phyloP scores from a whole-genome alignment of 2,888 invertebrate genomes.

The Caenorhabditis panamensis region DNA sequence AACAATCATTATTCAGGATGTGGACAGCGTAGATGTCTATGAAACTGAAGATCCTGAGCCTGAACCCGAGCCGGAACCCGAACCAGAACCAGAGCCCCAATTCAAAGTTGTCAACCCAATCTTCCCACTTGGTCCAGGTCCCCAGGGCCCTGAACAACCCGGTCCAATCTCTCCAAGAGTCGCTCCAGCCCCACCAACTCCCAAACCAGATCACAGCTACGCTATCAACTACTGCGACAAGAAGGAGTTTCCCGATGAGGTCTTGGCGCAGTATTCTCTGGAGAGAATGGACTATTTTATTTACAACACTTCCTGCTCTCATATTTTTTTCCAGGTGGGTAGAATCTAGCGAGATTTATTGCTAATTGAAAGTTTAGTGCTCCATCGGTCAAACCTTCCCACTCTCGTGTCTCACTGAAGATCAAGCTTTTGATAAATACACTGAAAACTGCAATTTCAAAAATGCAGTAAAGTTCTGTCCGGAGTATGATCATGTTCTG shows the following conservation, averaged over 20 bases:
- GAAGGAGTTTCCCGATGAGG: slow-evolving; percentile 70
- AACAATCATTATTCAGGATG: too few relatives aligned
- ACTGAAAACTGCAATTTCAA: slow-evolving; percentile 78
- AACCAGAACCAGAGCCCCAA: slow-evolving; percentile 23
- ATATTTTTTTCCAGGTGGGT: slow-evolving; percentile 74
- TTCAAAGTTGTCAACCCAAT: slow-evolving; percentile 59
- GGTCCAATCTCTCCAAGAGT: slow-evolving; percentile 50
- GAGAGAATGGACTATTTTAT: slow-evolving; percentile 78
- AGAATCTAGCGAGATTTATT: too few relatives aligned
- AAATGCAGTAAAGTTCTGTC: slow-evolving; percentile 76
- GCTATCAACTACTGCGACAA: slow-evolving; percentile 78
- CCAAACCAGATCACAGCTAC: slow-evolving; percentile 66
- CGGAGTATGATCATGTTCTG: slow-evolving; percentile 80
- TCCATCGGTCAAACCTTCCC: slow-evolving; percentile 79
- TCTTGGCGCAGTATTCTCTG: slow-evolving; percentile 68
- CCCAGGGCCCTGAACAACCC: slow-evolving; percentile 3
- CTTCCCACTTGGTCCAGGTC: slow-evolving; percentile 21
- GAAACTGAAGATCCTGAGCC: slow-evolving; percentile 34
- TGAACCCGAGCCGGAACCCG: neutral
- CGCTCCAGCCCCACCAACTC: slow-evolving; percentile 40
- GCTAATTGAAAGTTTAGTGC: too few relatives aligned
- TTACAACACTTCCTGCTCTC: slow-evolving; percentile 77
- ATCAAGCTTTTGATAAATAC: slow-evolving; percentile 77
- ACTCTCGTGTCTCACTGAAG: slow-evolving; percentile 73
- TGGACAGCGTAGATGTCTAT: slow-evolving; percentile 44